Base-by-base conservation (phyloP, 2,113 vertebrate species). In the Oreotragus oreotragus region DNA sequence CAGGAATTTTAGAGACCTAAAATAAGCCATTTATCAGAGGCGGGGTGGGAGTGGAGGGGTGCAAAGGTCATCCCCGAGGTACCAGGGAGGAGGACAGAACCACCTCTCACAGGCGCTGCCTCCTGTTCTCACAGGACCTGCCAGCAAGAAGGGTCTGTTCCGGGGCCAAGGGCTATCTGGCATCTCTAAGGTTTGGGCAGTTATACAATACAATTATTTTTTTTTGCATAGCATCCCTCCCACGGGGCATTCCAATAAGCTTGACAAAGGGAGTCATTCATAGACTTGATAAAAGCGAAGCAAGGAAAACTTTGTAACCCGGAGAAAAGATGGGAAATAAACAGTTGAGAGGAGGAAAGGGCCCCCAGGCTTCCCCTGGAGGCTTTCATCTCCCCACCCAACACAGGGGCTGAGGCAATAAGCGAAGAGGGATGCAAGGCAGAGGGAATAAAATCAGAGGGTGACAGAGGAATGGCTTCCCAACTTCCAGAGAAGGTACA, bases 211-310 rank as follows among this genome's bases (percentile, higher is more conserved):
- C 87, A 93, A 94, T 96, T 88, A 80, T 88, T 83, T 95, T 80
- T 51, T 94, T 96, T 93, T 96, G 77, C 97, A 95, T 53, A 93
- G 84, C 94, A 93, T 95, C 93, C 97, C 93, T 97, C 97, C 97
- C 97, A 96, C 97, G 39, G 80, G 92, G 89, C 95, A 97, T 96
- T 98, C 97, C 97, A 98, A 94, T 95, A 97, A 90, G 49, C 76
- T 19, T 39, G 27, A 98, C 97, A 98, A 98, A 97, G 84, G 87
- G 47, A 64, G 89, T 94, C 95, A 97, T 98, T 98, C 97, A 98
- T 57, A 80, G 53, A 64, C 47, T 77, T 57, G 91, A 96, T 97
- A 94, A 97, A 98, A 98, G 94, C 91, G 83, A 96, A 96, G 87
- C 87, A 86, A 85, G 66, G 84, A 89, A 95, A 92, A 97, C 91